These are phyloP conservation scores for Ceratina australensis DNA, from an alignment of 1,140 invertebrate genomes.

Conservation along the genomic window DNA sequence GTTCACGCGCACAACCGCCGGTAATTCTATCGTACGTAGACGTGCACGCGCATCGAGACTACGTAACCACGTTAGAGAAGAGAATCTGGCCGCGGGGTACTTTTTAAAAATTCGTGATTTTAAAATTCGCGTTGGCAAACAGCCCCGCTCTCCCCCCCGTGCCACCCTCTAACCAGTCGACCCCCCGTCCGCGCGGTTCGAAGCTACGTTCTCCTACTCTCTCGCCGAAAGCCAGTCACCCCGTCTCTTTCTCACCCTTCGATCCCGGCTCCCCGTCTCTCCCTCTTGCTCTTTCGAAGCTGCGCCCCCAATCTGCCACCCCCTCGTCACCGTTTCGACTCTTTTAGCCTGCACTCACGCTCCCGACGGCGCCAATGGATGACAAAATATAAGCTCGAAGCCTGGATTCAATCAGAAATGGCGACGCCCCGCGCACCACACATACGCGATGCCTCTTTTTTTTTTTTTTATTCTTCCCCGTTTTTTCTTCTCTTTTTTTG, in stretches of 20 bases:
- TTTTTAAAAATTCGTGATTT: conserved; percentile 71
- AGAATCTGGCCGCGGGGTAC: conserved; percentile 67
- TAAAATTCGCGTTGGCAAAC: conserved; percentile 71
- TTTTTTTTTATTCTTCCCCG: conserved; percentile 46
- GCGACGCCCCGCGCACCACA: conserved; percentile 66
- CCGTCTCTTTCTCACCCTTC: neutral
- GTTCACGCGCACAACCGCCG: neutral
- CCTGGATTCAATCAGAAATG: conserved; percentile 74
- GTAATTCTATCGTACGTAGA: conserved; percentile 21
- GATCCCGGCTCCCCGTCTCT: neutral
- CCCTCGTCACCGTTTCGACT: conserved; percentile 63
- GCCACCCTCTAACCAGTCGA: too few relatives aligned
- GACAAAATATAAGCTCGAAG: conserved; percentile 71
- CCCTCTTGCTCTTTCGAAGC: conserved; percentile 29
- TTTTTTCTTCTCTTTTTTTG: conserved; percentile 16
- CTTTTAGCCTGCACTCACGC: conserved; percentile 67
- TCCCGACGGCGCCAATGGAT: conserved; percentile 67
- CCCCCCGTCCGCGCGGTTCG: too few relatives aligned
- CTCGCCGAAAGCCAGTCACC: neutral
- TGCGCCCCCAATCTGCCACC: conserved; percentile 50
- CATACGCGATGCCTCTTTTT: conserved; percentile 57
- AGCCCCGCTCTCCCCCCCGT: too few relatives aligned
- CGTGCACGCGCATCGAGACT: conserved; percentile 60
- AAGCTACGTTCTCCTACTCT: conserved; percentile 19
- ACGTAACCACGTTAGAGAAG: conserved; percentile 67